Percentiles rank a stretch among this genome's conserved stretches.
These are phyloP conservation scores for Bombus ignitus DNA, from an alignment of 1,140 invertebrate genomes.

Conservation along the genomic window DNA sequence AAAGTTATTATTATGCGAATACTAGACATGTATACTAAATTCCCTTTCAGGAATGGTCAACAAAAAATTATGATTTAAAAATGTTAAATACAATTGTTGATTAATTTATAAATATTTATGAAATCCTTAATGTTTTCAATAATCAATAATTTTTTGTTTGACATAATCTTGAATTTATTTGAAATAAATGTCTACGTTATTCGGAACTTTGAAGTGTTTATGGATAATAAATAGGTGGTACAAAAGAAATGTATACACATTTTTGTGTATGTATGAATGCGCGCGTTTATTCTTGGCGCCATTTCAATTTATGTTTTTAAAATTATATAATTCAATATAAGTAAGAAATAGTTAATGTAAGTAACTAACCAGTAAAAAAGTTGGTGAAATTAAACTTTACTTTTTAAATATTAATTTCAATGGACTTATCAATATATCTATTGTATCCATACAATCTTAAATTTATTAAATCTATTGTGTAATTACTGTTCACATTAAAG, in stretches of 20 bases:
- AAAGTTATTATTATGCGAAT: too few species aligned
- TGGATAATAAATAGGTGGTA: not conserved
- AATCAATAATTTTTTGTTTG: not conserved
- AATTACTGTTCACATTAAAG: not conserved
- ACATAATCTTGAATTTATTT: not conserved
- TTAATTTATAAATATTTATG: not conserved
- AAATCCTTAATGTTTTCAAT: not conserved
- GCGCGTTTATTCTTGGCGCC: too few species aligned
- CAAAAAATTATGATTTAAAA: not conserved
- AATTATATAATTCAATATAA: too few species aligned
- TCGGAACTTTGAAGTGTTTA: not conserved
- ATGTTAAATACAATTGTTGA: not conserved
- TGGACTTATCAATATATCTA: not conserved
- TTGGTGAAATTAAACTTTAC: not conserved
- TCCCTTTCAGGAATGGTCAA: too few species aligned
- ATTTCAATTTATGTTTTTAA: too few species aligned
- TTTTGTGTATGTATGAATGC: not conserved
- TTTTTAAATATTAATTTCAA: not conserved
- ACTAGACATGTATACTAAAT: too few species aligned
- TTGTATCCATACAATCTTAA: too few species aligned
- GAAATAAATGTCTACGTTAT: too few species aligned
- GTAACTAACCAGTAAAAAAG: not conserved
- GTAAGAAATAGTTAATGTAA: not conserved
- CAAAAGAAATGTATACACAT: not conserved
- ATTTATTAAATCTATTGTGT: not conserved